Conservation (phyloP, 1,140 invertebrate species). For the Bombus superbus region DNA sequence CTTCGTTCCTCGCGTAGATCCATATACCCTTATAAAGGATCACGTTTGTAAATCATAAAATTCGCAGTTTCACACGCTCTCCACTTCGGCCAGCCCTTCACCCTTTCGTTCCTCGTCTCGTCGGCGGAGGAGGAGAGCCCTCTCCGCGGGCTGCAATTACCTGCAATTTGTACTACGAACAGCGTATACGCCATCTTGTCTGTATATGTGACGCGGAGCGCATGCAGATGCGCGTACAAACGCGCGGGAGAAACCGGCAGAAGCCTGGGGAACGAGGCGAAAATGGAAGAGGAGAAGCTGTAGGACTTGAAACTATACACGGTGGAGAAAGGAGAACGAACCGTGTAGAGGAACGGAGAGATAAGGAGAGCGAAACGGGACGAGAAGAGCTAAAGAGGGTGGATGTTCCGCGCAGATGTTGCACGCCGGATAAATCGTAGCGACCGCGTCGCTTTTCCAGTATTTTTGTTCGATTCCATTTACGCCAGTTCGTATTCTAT, state of each 20-base stretch:
- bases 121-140: constrained; percentile 32
- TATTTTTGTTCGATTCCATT: not conserved
- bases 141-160: constrained; percentile 72
- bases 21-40: constrained; percentile 67
- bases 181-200: constrained; percentile 69
- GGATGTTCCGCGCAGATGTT: not conserved
- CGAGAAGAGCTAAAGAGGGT: not conserved
- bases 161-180: constrained; percentile 76
- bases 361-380: not conserved
- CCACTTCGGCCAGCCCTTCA: constrained; percentile 37
- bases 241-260: constrained; percentile 10
- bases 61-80: constrained; percentile 78
- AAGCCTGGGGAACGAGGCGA: not conserved
- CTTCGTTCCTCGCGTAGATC: constrained; percentile 32
- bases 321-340: not conserved
- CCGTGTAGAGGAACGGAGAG: not conserved
- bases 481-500: not conserved
- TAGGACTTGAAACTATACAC: not conserved
- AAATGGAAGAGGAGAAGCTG: constrained; percentile 11
- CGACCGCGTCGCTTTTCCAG: not conserved
- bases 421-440: not conserved
- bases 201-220: constrained; percentile 44
- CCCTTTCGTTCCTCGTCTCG: not conserved
- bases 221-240: constrained; percentile 48
- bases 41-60: constrained; percentile 74